Evolutionary conservation across 2,113 vertebrate genomes (phyloP), one percentile per base, ranked within the genome.

Genomic region (Sinocyclocheilus anshuiensis): DNA sequence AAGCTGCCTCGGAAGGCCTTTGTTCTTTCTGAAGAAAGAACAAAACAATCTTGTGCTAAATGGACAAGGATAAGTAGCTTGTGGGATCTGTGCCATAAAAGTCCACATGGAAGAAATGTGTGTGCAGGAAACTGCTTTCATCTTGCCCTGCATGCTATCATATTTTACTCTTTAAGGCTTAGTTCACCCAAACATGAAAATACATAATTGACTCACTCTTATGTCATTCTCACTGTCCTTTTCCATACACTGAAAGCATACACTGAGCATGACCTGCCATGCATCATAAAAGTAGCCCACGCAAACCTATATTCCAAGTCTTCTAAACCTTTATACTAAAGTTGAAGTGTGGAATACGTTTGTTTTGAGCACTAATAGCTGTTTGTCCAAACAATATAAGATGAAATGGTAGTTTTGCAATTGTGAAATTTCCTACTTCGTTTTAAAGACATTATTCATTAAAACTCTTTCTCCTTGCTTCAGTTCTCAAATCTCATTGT

Each of bases 21-120:
- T 65, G 61, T 76, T 79, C 72, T 39, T 80, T 80, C 72, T 88
- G 65, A 84, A 84, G 33, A 86, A 75, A 42, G 86, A 83, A 72
- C 24, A 80, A 86, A 84, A 59, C 72, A 24, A 81, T 77, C 45
- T 78, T 83, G 74, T 55, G 33, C 48, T 74, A 69, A 84, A 45
- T 69, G 57, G 75, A 83, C 39, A 78, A 78, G 61, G 13, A 77
- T 18, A 86, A 59, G 59, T 50, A 45, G 65, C 65, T 22, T 72
- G 69, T 77, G 80, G 77, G 71, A 86, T 71, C 57, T 61, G 61
- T 50, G 48, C 81, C 76, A 89, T 29, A 71, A 63, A 89, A 77
- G 29, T 81, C 69, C 63, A 76, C 50, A 84, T 77, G 59, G 71
- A 81, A 22, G 76, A 29, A 61, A 82, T 63, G n/a, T 39, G 15